phyloP scores from a whole-genome alignment of 2,113 vertebrate genomes.

The Heterotis niloticus region DNA sequence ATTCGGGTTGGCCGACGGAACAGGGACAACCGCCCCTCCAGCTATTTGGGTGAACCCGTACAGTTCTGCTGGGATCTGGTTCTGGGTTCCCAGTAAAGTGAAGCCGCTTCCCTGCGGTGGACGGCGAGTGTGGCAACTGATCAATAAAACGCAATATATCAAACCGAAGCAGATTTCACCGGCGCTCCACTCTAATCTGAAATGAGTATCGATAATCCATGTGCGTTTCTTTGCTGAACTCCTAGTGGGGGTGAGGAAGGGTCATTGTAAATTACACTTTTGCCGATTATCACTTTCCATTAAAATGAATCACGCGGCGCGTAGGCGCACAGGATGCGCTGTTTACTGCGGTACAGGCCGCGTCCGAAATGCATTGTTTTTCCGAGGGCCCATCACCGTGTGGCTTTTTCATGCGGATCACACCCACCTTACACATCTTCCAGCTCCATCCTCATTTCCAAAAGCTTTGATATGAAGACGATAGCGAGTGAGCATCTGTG shows the following conservation, averaged over 20 bases:
- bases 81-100: not conserved
- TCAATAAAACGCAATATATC: no score
- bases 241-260: not conserved
- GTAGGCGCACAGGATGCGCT: not conserved
- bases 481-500: not conserved
- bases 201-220: slow-evolving; percentile 1
- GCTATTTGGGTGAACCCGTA: no score
- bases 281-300: not conserved
- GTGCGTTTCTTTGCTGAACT: not conserved
- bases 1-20: no score
- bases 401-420: not conserved
- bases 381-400: not conserved
- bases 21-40: no score
- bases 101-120: no score
- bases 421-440: not conserved
- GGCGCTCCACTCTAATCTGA: not conserved
- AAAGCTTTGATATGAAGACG: not conserved
- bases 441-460: not conserved
- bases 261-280: not conserved
- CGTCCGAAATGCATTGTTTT: not conserved
- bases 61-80: not conserved
- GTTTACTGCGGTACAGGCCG: not conserved
- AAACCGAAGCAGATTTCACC: not conserved
- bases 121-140: no score
- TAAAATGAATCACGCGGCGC: slow-evolving; percentile 6